Conservation (phyloP, 2,888 invertebrate genomes). For the Plemyria rubiginata region DNA sequence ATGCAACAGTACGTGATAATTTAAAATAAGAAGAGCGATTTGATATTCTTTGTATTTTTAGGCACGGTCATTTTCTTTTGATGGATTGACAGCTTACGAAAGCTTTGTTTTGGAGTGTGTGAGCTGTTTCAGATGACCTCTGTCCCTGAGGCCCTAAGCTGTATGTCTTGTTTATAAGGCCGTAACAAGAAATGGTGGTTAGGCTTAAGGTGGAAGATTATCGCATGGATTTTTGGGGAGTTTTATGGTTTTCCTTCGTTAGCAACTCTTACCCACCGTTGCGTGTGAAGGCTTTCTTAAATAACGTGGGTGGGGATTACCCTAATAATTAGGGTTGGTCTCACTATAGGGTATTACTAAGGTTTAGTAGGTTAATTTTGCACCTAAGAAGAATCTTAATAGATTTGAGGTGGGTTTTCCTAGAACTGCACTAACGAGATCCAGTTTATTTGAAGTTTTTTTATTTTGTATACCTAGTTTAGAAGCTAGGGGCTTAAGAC, state of each 20-base stretch:
- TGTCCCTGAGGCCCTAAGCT: conserved; percentile 36
- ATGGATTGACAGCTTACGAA: not conserved
- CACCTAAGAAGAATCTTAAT: not conserved
- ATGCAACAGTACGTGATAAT: no score
- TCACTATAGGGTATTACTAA: not conserved
- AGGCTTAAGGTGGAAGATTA: conserved; percentile 45
- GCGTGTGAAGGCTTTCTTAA: conserved; percentile 19
- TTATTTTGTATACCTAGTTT: no score
- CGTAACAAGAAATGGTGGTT: conserved; percentile 44
- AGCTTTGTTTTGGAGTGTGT: not conserved
- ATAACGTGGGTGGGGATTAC: conserved; percentile 15
- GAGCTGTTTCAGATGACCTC: conserved; percentile 19
- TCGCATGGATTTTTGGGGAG: conserved; percentile 42
- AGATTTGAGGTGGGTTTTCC: no score
- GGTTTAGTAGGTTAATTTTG: not conserved
- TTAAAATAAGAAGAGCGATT: no score
- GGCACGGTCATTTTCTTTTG: no score
- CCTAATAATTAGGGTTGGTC: conserved; percentile 26
- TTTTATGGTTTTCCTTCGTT: conserved; percentile 39
- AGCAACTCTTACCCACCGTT: conserved; percentile 20
- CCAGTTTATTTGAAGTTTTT: no score
- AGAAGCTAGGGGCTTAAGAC: no score
- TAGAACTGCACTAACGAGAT: no score
- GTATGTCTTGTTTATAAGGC: conserved; percentile 44
- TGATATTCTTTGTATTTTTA: no score